Percentiles rank a stretch among this genome's conserved stretches.
Evolutionary conservation across 2,888 invertebrate genomes (phyloP).

Genomic region (Chironomus riparius): DNA sequence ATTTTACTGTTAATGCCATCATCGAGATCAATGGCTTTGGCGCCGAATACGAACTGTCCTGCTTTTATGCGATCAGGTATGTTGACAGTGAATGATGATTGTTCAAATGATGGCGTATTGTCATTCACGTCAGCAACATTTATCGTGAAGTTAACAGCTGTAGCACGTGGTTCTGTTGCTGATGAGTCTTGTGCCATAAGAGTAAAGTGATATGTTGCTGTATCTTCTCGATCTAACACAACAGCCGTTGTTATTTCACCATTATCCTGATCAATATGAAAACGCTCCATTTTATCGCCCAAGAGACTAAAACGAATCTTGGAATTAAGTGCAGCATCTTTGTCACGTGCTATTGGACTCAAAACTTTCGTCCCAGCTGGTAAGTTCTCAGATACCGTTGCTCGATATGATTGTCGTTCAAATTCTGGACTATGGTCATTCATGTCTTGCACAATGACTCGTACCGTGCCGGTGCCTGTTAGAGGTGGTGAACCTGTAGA

Average conservation of each 20-base stretch:
- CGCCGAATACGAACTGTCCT: constrained; percentile 85
- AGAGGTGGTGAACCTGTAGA: constrained; percentile 79
- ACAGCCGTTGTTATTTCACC: constrained; percentile 69
- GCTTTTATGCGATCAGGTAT: constrained; percentile 70
- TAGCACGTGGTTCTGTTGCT: constrained; percentile 71
- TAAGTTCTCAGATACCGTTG: constrained; percentile 72
- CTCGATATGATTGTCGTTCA: constrained; percentile 68
- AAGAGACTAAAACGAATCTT: constrained; percentile 76
- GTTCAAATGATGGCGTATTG: constrained; percentile 69
- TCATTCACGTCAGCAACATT: constrained; percentile 75
- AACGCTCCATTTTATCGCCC: constrained; percentile 72
- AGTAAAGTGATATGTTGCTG: constrained; percentile 65
- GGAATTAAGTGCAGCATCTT: constrained; percentile 75
- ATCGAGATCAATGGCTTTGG: constrained; percentile 77
- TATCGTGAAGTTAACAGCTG: constrained; percentile 75
- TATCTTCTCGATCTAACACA: constrained; percentile 70
- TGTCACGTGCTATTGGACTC: constrained; percentile 68
- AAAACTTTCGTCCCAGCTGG: constrained; percentile 69
- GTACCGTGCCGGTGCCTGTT: constrained; percentile 85
- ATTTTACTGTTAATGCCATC: constrained; percentile 73
- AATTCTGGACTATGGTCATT: constrained; percentile 91
- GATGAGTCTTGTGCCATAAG: constrained; percentile 85
- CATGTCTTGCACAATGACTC: constrained; percentile 83
- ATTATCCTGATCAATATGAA: constrained; percentile 66
- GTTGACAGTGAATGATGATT: constrained; percentile 65